phyloP scores from a whole-genome alignment of 92 coral and sea anemone species.

The Porites divaricata region DNA sequence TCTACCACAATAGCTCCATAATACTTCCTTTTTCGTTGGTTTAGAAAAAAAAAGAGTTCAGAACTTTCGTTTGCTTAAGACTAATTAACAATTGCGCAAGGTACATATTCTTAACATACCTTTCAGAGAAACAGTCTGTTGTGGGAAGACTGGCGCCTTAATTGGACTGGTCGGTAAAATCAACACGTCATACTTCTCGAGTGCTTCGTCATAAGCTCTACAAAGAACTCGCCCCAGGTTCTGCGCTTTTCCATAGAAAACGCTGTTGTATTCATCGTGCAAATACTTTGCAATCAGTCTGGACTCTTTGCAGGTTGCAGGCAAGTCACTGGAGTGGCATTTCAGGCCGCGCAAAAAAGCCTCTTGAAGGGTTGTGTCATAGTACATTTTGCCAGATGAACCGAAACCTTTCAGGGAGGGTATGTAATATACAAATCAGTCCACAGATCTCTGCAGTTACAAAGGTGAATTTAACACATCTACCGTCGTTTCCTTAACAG shows the following conservation, averaged over 20 bases:
- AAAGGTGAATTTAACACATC: background rate
- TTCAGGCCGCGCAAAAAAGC: constrained; percentile 72
- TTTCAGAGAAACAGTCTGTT: constrained; percentile 30
- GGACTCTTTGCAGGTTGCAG: constrained; percentile 21
- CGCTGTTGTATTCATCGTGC: constrained; percentile 42
- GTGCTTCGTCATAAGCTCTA: constrained; percentile 63
- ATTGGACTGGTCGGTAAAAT: constrained; percentile 71
- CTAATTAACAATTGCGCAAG: too few species aligned
- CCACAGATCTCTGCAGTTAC: background rate
- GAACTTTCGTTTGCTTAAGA: too few species aligned
- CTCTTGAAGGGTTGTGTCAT: constrained; percentile 63
- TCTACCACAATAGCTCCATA: too few species aligned
- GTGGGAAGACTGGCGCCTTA: constrained; percentile 54
- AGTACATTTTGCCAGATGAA: constrained; percentile 56
- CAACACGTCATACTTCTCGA: constrained; percentile 61
- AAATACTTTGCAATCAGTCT: constrained; percentile 51
- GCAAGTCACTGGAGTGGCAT: constrained; percentile 45
- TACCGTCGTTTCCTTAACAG: too few species aligned
- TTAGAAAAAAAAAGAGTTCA: too few species aligned
- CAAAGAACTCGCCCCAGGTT: constrained; percentile 66
- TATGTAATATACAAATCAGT: background rate
- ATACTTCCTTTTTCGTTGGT: too few species aligned
- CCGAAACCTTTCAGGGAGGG: constrained; percentile 21
- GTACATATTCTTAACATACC: constrained; percentile 5
- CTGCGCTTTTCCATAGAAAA: constrained; percentile 68